Percentiles rank a stretch among this genome's conserved stretches.
Conservation (phyloP, 2,797 vertebrate genomes). For the Sebastes kiyomatsui region DNA sequence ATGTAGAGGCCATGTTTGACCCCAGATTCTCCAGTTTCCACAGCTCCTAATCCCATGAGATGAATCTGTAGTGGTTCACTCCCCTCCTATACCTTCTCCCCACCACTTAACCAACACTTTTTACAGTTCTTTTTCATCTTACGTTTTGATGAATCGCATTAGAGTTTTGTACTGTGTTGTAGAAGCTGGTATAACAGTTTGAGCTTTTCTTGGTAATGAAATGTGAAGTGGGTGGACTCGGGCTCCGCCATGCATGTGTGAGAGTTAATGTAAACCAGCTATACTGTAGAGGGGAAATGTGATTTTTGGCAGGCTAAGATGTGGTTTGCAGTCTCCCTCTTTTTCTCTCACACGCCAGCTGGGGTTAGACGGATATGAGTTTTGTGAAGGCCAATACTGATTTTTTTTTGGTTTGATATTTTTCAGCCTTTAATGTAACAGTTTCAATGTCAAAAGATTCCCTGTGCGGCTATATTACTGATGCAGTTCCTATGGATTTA, state of each 20-base stretch:
- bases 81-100: conserved; percentile 13
- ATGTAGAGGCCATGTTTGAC: conserved; percentile 60
- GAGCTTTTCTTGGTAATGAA: conserved; percentile 73
- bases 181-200: conserved; percentile 59
- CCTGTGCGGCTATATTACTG: conserved; percentile 3
- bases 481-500: background rate
- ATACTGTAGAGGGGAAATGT: conserved; percentile 73
- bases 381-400: conserved; percentile 48
- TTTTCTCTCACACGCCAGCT: conserved; percentile 64
- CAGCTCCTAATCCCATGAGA: conserved; percentile 44
- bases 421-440: conserved; percentile 26
- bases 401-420: conserved; percentile 49
- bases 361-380: conserved; percentile 61
- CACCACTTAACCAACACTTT: conserved; percentile 34
- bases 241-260: conserved; percentile 63
- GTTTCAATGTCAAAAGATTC: conserved; percentile 26
- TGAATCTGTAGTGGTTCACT: conserved; percentile 30
- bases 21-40: conserved; percentile 57
- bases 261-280: conserved; percentile 79
- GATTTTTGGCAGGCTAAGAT: conserved; percentile 77
- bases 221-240: conserved; percentile 73
- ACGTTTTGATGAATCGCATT: conserved; percentile 48
- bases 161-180: conserved; percentile 39
- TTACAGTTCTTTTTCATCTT: conserved; percentile 56
- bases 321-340: conserved; percentile 65